Evolutionary conservation across 2,113 vertebrate genomes (phyloP).

Genomic region (Ellobius talpinus): DNA sequence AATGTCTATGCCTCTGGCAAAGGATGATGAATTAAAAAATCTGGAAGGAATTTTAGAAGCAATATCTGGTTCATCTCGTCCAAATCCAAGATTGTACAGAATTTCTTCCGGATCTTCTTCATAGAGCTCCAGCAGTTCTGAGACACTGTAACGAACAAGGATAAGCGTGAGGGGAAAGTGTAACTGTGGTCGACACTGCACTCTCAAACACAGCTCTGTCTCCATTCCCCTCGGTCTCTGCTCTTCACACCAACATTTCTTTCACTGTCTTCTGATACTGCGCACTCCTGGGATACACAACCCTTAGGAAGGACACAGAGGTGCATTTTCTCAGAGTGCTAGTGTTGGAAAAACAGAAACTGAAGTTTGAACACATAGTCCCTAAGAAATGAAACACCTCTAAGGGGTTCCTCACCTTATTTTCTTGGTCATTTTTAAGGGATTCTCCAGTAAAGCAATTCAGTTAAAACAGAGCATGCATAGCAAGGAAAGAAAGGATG

Average conservation of each 20-base stretch:
- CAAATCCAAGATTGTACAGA: constrained; percentile 98
- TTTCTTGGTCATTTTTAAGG: constrained; percentile 67
- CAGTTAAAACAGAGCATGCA: background rate
- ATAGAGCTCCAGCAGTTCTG: constrained; percentile 97
- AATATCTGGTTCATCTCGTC: constrained; percentile 96
- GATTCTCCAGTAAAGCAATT: constrained; percentile 44
- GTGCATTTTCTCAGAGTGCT: background rate
- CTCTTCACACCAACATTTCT: constrained; percentile 7
- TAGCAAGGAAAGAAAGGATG: background rate
- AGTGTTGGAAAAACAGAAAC: background rate
- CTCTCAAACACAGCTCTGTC: constrained; percentile 15
- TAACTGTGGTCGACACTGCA: background rate
- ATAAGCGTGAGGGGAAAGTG: background rate
- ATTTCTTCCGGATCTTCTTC: constrained; percentile 99
- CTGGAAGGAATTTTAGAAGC: constrained; percentile 95
- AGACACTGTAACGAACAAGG: constrained; percentile 89
- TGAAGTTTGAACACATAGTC: background rate
- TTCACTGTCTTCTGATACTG: background rate
- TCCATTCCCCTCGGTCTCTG: background rate
- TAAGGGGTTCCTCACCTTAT: constrained; percentile 60
- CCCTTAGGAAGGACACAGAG: background rate
- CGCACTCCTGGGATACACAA: background rate
- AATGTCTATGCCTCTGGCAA: constrained; percentile 97
- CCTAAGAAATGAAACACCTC: constrained; percentile 1
- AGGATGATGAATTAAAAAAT: constrained; percentile 94